Evolutionary conservation across 2,888 invertebrate species (phyloP), one percentile per base, ranked within the genome.

Genomic region (Dugesia japonica): DNA sequence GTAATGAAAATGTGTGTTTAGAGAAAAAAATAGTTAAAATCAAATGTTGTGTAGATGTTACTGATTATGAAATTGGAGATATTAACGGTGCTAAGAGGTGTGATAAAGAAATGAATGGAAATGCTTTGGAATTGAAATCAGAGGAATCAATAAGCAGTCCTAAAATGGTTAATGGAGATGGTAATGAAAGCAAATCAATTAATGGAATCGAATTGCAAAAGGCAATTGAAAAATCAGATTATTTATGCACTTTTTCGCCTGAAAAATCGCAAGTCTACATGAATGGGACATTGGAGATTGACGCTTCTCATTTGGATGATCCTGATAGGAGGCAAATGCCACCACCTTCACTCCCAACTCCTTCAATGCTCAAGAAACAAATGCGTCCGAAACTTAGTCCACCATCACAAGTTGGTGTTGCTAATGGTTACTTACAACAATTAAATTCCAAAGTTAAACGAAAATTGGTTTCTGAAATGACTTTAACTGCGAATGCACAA

Each of bases 1-100:
- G 4, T 56, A n/a, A 20, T 20, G 56, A 56, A n/a, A 56, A 56
- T 9, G 56, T 56, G 1, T 7, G 4, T 4, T 13, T 56, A 20
- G 56, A 56, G n/a, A 56, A 56, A n/a, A 56, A 56, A 56, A 23
- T 56, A 4, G 56, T 56, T n/a, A 56, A 56, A 56, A 56, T 56
- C 56, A 56, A 56, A 56, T 56, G 56, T n/a, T n/a, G 56, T 56
- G 23, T 13, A 9, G 56, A 56, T 56, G n/a, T n/a, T 56, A 4
- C 56, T 4, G 56, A 56, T 56, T 56, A 23, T 56, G 56, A 56
- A 56, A 56, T 56, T n/a, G 56, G 56, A 4, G 56, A 56, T 9
- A 56, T 56, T 20, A 56, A 56, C 23, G 56, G 56, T 4, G 4
- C 56, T 4, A 56, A 56, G 7, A 56, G 1, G 17, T 56, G n/a